phyloP scores from a whole-genome alignment of 2,113 vertebrate genomes.

The human (Homo sapiens) region DNA sequence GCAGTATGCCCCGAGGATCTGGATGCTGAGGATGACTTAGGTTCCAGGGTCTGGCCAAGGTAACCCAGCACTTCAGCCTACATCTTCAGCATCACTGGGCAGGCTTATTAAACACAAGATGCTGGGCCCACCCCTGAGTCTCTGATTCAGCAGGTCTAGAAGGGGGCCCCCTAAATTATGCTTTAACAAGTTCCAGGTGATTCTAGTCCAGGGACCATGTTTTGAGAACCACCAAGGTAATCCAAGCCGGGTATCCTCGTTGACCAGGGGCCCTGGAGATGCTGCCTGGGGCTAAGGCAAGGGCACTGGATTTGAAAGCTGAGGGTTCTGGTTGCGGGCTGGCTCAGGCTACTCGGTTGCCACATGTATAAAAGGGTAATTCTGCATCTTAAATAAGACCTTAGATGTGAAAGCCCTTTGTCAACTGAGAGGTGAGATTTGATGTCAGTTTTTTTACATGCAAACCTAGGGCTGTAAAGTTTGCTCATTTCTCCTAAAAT shows the following conservation, averaged over 20 bases:
- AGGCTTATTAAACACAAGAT: background rate
- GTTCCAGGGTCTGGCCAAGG: background rate
- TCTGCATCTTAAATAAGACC: background rate
- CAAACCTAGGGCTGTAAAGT: background rate
- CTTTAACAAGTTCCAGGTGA: background rate
- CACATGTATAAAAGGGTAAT: background rate
- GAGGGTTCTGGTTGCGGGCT: background rate
- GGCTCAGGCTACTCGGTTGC: background rate
- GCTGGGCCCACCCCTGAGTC: background rate
- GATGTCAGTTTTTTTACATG: background rate
- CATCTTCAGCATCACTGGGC: background rate
- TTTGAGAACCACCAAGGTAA: background rate
- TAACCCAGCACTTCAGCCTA: background rate
- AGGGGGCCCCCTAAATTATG: background rate
- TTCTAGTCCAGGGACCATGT: background rate
- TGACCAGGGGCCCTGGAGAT: background rate
- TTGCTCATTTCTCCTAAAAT: background rate
- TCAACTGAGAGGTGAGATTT: background rate
- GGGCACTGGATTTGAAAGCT: background rate
- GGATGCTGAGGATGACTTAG: background rate
- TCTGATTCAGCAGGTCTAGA: no score
- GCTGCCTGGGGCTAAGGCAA: background rate
- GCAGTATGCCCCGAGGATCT: background rate
- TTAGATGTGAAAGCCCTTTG: background rate
- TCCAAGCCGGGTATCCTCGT: background rate